Evolutionary conservation across 2,888 invertebrate genomes (phyloP), one percentile per base, ranked within the genome.

Genomic region (Clivina fossor): DNA sequence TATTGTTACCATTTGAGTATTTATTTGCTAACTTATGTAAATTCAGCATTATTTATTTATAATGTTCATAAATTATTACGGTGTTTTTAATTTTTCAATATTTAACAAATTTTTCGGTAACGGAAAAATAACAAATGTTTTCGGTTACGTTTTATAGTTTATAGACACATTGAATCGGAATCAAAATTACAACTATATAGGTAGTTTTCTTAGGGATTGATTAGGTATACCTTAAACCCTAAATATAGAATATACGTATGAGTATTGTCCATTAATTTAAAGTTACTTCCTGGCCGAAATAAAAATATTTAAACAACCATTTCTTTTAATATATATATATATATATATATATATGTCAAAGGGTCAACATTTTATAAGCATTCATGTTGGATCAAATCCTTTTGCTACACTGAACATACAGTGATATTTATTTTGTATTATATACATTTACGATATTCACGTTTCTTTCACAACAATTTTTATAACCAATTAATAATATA

Each of bases 261-360:
- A 41, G 41, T 50, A 50, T 50, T 50, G 50, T 50, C 50, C 50
- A 50, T 38, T 50, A 38, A 50, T 50, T 50, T 50, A 50, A 41
- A 40, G 28, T 49, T 49, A 37, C 18, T 50, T 50, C n/a, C 28
- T 49, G 38, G 49, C 40, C 38, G 49, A 49, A 49, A n/a, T n/a
- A n/a, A n/a, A n/a, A n/a, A 28, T 40, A 16, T 38, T 33, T 22
- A 47, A 47, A 47, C 33, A 47, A 49, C 28, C 28, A 49, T 37
- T 28, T 19, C 35, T n/a, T 49, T 49, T 35, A 49, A 49, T 18
- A 24, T 7, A 4, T 24, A 24, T 24, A 38, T 20, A n/a, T n/a
- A n/a, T n/a, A n/a, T n/a, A n/a, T n/a, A n/a, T n/a, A n/a, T n/a
- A n/a, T 49, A 26, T 49, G 26, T 38, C 37, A 26, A n/a, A 38